Evolutionary conservation across 1,140 invertebrate genomes (phyloP).

Genomic region (Lordiphosa mommai): DNA sequence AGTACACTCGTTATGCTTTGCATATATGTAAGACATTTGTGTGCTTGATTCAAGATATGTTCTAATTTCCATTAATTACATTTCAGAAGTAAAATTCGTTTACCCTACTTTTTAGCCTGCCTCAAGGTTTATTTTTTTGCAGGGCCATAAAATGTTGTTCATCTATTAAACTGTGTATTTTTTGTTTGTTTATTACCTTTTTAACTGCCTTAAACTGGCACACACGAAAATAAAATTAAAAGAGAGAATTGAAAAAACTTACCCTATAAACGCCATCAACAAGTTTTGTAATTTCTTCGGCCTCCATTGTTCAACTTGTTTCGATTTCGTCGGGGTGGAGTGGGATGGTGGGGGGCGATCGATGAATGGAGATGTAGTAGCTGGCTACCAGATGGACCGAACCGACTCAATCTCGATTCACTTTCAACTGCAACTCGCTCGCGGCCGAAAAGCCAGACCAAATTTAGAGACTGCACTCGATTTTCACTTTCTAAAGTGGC

Average conservation of each 20-base stretch:
- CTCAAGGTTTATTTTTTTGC: too few species aligned
- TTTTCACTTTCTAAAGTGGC: slow-evolving; percentile 77
- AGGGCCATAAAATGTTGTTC: slow-evolving; percentile 11
- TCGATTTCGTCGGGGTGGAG: not conserved
- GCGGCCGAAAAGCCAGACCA: slow-evolving; percentile 3
- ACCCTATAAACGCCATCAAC: slow-evolving; percentile 95
- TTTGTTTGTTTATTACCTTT: slow-evolving; percentile 23
- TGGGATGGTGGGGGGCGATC: slow-evolving; percentile 17
- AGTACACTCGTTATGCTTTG: too few species aligned
- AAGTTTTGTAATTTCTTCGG: slow-evolving; percentile 92
- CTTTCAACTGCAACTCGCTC: slow-evolving; percentile 64
- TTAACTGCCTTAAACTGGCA: slow-evolving; percentile 18
- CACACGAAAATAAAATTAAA: slow-evolving; percentile 5
- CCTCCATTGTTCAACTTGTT: slow-evolving; percentile 84
- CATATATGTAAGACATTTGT: too few species aligned
- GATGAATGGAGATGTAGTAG: slow-evolving; percentile 11
- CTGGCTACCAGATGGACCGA: slow-evolving; percentile 33
- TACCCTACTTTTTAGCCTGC: too few species aligned
- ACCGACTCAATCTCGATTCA: slow-evolving; percentile 44
- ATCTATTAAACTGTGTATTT: slow-evolving; percentile 19
- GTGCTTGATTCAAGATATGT: too few species aligned
- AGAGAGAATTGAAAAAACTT: slow-evolving; percentile 58
- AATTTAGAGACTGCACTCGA: slow-evolving; percentile 48
- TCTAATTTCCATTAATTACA: too few species aligned
- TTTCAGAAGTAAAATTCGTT: too few species aligned